Conservation (phyloP, 2,888 invertebrate species). For the Steinernema scapterisci region DNA sequence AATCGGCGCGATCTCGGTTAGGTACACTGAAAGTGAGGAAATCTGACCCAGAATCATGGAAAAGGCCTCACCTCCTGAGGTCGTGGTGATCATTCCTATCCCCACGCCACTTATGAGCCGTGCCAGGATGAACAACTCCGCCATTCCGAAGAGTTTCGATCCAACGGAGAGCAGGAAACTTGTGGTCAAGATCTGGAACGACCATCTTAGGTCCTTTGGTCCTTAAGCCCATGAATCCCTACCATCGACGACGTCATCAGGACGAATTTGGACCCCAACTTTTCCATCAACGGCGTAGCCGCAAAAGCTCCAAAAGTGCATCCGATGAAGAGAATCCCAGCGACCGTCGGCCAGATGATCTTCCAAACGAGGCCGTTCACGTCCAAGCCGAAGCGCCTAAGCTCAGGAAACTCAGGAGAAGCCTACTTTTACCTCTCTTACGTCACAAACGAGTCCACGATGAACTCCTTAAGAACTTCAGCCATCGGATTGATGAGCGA, state of each 20-base stretch:
- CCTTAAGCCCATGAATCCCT: not conserved
- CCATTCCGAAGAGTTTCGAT: constrained; percentile 37
- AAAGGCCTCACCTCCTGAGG: not conserved
- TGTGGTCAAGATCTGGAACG: constrained; percentile 26
- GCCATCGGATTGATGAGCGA: constrained; percentile 59
- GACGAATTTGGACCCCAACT: constrained; percentile 37
- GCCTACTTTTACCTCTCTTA: not conserved
- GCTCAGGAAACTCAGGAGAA: too few species aligned
- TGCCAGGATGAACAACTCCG: constrained; percentile 51
- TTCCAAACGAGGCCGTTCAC: not conserved
- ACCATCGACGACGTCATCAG: constrained; percentile 47
- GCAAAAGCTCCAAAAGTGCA: constrained; percentile 52
- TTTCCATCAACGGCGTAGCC: constrained; percentile 39
- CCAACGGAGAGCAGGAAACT: constrained; percentile 33
- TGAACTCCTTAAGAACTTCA: constrained; percentile 53
- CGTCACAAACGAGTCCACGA: constrained; percentile 13
- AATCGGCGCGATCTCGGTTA: constrained; percentile 52
- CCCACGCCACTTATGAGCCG: constrained; percentile 54
- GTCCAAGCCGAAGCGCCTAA: constrained; percentile 8
- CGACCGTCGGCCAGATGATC: constrained; percentile 55
- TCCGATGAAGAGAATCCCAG: constrained; percentile 58
- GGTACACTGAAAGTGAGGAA: constrained; percentile 52
- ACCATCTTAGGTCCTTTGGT: too few species aligned
- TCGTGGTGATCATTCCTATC: constrained; percentile 55
- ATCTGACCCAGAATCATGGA: too few species aligned